Conservation (phyloP, 1,140 invertebrate species). For the Harlomillsia oculata region DNA sequence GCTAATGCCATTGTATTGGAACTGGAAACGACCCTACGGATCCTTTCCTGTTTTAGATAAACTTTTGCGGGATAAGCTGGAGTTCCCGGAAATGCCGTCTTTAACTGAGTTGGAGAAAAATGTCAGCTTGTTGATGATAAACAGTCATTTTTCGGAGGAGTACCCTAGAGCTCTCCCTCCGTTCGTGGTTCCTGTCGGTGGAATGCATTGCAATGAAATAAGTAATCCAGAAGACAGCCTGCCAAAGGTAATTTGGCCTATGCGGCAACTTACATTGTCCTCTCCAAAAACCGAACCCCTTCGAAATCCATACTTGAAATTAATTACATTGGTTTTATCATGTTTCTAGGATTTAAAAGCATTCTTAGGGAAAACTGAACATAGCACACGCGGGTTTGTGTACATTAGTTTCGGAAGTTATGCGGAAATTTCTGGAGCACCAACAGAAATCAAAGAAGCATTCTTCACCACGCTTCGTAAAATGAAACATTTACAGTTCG, state of each 20-base stretch:
- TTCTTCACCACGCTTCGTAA: conserved; percentile 14
- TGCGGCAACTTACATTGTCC: no score
- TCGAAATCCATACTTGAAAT: no score
- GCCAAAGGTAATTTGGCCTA: no score
- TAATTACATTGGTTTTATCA: no score
- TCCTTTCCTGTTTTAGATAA: not conserved
- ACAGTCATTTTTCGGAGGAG: conserved; percentile 48
- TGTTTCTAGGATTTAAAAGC: no score
- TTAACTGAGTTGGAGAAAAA: conserved; percentile 43
- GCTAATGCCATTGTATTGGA: not conserved
- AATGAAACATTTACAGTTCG: conserved; percentile 2
- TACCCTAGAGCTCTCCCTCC: conserved; percentile 43
- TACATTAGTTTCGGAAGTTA: no score
- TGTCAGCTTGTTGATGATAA: conserved; percentile 47
- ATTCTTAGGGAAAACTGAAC: no score
- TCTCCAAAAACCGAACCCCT: no score
- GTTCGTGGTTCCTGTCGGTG: conserved; percentile 49
- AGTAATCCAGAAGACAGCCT: no score
- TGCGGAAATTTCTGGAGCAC: not conserved
- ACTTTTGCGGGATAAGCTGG: not conserved
- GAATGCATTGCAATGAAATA: conserved; percentile 39
- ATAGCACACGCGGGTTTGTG: no score
- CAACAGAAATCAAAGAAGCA: not conserved
- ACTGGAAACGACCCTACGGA: not conserved
- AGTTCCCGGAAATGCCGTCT: conserved; percentile 32